These are phyloP conservation scores for Lycia hirtaria DNA, from an alignment of 2,888 invertebrate species.

Conservation along the genomic window DNA sequence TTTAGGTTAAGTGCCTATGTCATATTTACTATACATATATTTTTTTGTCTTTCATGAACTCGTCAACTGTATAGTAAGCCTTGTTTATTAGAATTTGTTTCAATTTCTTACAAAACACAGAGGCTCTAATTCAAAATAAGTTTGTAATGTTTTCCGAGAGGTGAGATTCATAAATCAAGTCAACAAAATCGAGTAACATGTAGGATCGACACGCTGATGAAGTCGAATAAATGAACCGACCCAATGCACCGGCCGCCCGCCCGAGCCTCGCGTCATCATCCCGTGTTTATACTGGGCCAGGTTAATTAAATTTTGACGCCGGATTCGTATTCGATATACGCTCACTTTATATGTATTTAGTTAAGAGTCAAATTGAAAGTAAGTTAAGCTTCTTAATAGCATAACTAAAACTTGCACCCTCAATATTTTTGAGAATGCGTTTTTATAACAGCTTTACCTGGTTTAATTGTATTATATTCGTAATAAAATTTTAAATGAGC, in stretches of 20 bases:
- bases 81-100: too few relatives aligned
- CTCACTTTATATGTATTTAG: not conserved
- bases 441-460: too few relatives aligned
- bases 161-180: not conserved
- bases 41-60: too few relatives aligned
- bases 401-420: too few relatives aligned
- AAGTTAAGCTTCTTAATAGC: not conserved
- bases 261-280: slow-evolving; percentile 34
- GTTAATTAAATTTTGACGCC: slow-evolving; percentile 71
- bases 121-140: too few relatives aligned
- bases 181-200: not conserved
- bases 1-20: too few relatives aligned
- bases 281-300: slow-evolving; percentile 48
- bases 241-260: slow-evolving; percentile 10
- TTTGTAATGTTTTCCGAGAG: not conserved
- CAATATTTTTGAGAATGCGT: too few relatives aligned
- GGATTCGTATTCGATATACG: slow-evolving; percentile 42
- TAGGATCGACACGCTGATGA: not conserved
- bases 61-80: too few relatives aligned
- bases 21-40: too few relatives aligned
- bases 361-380: not conserved
- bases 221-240: slow-evolving; percentile 45
- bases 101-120: too few relatives aligned
- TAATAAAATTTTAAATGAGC: too few relatives aligned
- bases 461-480: too few relatives aligned